Evolutionary conservation across 2,888 invertebrate species (phyloP), one percentile per base, ranked within the genome.

Genomic region (Papilio protenor): DNA sequence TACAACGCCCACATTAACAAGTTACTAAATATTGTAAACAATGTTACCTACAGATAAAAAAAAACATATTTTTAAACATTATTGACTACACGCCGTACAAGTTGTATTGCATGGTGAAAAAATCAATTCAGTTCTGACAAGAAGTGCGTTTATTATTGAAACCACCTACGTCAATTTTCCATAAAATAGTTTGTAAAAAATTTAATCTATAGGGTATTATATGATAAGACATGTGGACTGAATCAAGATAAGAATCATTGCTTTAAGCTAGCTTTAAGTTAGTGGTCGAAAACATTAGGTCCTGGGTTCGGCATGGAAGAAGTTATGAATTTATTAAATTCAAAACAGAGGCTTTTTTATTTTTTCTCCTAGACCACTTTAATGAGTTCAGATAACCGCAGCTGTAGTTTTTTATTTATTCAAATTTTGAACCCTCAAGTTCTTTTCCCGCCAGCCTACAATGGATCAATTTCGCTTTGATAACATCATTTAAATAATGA

Each of bases 1-100:
- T 40, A 21, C n/a, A 55, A 23, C 73, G 33, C 75, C 55, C 33
- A 73, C 72, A 66, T 52, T 14, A 14, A 49, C 52, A 27, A 18
- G 45, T 3, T 11, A 21, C 18, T 11, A 2, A 40, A 10, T 18
- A 40, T 2, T 64, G 33, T 64, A 64, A 64, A 69, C 66, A 69
- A 45, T 45, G 3, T n/a, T 45, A 66, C 1, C 11, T 18, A 40
- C 45, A 21, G n/a, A 1, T 33, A 10, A 66, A 66, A 33, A 33
- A 6, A 27, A 27, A 2, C 27, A 4, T 23, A 23, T 59, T 59
- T n/a, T 1, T 12, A n/a, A n/a, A n/a, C n/a, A n/a, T 55, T 18
- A 55, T 5, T 55, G 1, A 21, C 2, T 57, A 0, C n/a, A n/a
- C 49, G 1, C 49, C 12, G 4, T 52, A 52, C 18, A 4, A 52